Percentiles rank a stretch among this genome's conserved stretches.
phyloP scores from a whole-genome alignment of 1,140 invertebrate genomes.

The Drepana arcuata region DNA sequence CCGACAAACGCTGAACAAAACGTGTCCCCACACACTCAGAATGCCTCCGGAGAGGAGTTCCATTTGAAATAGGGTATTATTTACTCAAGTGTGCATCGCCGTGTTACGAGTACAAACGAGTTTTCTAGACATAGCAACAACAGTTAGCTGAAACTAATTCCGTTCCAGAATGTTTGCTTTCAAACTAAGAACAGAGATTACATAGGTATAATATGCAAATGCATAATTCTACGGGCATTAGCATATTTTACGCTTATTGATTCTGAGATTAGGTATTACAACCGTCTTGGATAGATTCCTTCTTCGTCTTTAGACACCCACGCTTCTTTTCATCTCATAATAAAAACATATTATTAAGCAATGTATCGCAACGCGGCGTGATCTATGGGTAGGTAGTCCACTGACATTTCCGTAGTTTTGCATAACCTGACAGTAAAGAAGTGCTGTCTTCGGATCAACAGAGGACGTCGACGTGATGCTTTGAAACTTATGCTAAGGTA shows the following conservation, averaged over 20 bases:
- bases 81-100: constrained; percentile 17
- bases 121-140: constrained; percentile 12
- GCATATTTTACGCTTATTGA: too few relatives aligned
- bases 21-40: constrained; percentile 18
- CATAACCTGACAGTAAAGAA: constrained; percentile 39
- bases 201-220: too few relatives aligned
- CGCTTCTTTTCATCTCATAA: too few relatives aligned
- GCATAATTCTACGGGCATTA: too few relatives aligned
- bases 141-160: constrained; percentile 12
- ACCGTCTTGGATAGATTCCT: background rate
- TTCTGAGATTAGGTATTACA: too few relatives aligned
- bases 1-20: constrained; percentile 10
- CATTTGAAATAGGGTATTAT: constrained; percentile 23
- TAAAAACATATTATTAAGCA: too few relatives aligned
- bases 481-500: too few relatives aligned
- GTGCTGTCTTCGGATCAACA: constrained; percentile 16
- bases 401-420: constrained; percentile 35
- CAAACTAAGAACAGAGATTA: too few relatives aligned
- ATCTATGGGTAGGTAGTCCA: constrained; percentile 14
- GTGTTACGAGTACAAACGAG: constrained; percentile 9
- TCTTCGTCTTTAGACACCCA: background rate
- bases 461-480: too few relatives aligned
- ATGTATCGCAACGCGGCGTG: too few relatives aligned
- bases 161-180: too few relatives aligned
- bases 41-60: constrained; percentile 18